Conservation (phyloP, 2,888 invertebrate genomes). For the Parascotia fuliginaria region DNA sequence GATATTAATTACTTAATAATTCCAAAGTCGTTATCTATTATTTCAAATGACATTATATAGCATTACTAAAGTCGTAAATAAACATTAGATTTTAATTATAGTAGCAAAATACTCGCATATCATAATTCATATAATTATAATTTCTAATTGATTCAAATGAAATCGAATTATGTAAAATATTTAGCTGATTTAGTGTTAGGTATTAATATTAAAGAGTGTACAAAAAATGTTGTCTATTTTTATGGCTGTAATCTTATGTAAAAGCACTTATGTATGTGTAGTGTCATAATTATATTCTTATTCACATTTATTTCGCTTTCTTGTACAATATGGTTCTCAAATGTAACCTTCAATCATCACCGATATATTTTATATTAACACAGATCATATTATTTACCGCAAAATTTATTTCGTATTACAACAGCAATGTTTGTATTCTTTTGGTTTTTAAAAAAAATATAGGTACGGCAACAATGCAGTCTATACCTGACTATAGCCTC, state of each 20-base stretch:
- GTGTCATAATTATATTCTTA: not conserved
- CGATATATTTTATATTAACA: too few species aligned
- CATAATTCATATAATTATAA: constrained; percentile 42
- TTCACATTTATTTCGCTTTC: not conserved
- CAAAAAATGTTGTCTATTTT: constrained; percentile 57
- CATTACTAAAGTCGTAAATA: constrained; percentile 17
- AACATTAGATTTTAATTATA: constrained; percentile 28
- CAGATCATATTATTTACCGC: too few species aligned
- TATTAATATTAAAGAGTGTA: constrained; percentile 35
- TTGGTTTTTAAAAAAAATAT: too few species aligned
- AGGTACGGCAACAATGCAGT: too few species aligned
- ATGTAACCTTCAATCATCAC: not conserved
- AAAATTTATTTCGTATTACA: too few species aligned
- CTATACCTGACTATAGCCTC: too few species aligned
- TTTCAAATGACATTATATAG: constrained; percentile 1
- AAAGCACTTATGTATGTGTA: constrained; percentile 23
- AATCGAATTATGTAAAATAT: constrained; percentile 49
- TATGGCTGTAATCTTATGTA: constrained; percentile 45
- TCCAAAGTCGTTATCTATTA: constrained; percentile 26
- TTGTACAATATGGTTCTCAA: not conserved
- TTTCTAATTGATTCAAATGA: constrained; percentile 28
- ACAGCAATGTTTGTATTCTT: too few species aligned
- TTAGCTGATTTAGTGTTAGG: constrained; percentile 32
- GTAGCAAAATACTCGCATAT: constrained; percentile 63
- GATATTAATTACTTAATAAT: constrained; percentile 11